Percentiles rank a stretch among this genome's conserved stretches.
Evolutionary conservation across 2,797 vertebrate species (phyloP).

Genomic region (Eulemur albifrons): DNA sequence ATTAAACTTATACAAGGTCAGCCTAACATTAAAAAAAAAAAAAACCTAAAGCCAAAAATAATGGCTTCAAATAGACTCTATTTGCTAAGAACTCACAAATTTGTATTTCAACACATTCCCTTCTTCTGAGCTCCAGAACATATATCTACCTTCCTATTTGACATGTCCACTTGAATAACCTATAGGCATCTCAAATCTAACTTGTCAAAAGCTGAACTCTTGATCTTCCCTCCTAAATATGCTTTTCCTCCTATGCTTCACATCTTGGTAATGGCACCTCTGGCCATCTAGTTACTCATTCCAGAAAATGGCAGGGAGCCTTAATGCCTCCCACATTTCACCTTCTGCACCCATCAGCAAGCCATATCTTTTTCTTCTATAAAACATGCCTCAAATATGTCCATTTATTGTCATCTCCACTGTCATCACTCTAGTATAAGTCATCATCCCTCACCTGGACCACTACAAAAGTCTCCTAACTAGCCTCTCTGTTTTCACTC

Average conservation of each 20-base stretch:
- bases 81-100: background rate
- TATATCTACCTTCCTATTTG: background rate
- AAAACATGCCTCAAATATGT: background rate
- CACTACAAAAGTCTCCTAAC: background rate
- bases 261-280: background rate
- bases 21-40: background rate
- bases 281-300: background rate
- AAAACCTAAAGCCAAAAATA: background rate
- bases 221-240: background rate
- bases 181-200: slow-evolving; percentile 14
- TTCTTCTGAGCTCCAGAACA: background rate
- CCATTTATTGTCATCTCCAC: background rate
- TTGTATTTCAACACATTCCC: background rate
- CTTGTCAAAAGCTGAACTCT: slow-evolving; percentile 1
- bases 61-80: background rate
- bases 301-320: background rate
- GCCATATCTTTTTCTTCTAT: background rate
- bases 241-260: background rate
- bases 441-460: background rate
- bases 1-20: slow-evolving; percentile 26
- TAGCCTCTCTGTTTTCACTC: background rate
- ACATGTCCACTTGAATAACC: background rate
- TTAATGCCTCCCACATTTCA: background rate
- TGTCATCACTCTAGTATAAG: background rate
- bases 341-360: background rate